These are phyloP conservation scores for Trypoxylon attenuatum DNA, from an alignment of 2,888 invertebrate genomes.

Conservation along the genomic window DNA sequence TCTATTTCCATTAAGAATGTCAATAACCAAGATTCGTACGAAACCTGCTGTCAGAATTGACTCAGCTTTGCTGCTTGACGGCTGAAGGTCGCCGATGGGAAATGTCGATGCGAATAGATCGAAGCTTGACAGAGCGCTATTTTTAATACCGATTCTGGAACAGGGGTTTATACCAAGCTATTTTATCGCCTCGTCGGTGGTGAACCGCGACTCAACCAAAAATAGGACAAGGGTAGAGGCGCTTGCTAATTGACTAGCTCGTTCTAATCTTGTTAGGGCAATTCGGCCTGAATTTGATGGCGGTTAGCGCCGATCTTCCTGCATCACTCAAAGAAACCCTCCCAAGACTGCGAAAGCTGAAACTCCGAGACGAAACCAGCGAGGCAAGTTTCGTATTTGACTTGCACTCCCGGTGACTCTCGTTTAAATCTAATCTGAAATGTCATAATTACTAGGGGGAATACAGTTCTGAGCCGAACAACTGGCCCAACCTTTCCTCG, in stretches of 20 bases:
- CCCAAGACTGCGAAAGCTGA: neutral
- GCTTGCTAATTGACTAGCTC: conserved; percentile 26
- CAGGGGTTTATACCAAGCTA: conserved; percentile 12
- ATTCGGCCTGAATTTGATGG: conserved; percentile 50
- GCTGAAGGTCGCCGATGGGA: too few species aligned
- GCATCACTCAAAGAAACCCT: neutral
- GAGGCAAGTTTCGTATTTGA: neutral
- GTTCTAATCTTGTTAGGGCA: conserved; percentile 60
- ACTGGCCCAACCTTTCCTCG: too few species aligned
- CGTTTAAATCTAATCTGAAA: neutral
- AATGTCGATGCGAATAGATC: too few species aligned
- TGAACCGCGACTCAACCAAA: conserved; percentile 36
- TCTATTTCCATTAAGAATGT: too few species aligned
- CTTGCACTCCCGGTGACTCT: neutral
- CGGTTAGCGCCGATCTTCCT: conserved; percentile 34
- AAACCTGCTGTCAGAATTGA: too few species aligned
- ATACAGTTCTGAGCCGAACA: too few species aligned
- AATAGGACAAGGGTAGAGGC: conserved; percentile 48
- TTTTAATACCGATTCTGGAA: conserved; percentile 34
- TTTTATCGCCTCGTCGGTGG: too few species aligned
- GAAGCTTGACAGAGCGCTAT: too few species aligned
- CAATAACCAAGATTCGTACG: too few species aligned
- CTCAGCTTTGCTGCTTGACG: too few species aligned
- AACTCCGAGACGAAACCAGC: neutral
- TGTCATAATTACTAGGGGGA: neutral